Conservation (phyloP, 2,113 vertebrate genomes). For the Plecturocebus donacophilus region DNA sequence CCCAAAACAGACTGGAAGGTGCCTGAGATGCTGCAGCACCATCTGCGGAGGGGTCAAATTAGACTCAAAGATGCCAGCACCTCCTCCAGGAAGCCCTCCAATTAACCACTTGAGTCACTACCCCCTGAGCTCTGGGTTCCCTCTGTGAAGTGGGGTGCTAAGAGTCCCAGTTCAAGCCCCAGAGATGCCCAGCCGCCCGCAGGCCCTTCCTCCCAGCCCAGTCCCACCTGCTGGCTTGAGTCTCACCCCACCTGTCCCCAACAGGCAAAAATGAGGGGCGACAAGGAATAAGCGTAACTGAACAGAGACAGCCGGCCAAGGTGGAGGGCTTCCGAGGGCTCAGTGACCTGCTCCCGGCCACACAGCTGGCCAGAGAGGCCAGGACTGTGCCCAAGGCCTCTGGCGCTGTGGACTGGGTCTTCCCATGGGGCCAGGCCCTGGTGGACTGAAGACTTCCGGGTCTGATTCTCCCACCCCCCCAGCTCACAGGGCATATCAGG, state of each 20-base stretch:
- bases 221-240: background rate
- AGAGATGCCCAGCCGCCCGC: fast-evolving
- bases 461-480: background rate
- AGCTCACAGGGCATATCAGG: background rate
- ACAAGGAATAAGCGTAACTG: background rate
- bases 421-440: background rate
- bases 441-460: background rate
- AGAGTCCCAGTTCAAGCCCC: background rate
- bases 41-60: background rate
- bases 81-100: background rate
- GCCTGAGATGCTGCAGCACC: background rate
- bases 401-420: background rate
- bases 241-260: fast-evolving
- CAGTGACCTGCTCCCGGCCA: background rate
- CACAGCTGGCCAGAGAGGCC: background rate
- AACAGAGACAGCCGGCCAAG: background rate
- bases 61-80: background rate
- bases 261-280: background rate
- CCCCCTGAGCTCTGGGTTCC: background rate
- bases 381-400: background rate
- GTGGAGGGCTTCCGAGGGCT: background rate
- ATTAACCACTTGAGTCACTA: background rate
- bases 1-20: background rate
- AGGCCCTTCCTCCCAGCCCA: background rate
- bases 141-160: background rate